Evolutionary conservation across 2,888 invertebrate genomes (phyloP), one percentile per base, ranked within the genome.

Genomic region (Dasypogon diadema): DNA sequence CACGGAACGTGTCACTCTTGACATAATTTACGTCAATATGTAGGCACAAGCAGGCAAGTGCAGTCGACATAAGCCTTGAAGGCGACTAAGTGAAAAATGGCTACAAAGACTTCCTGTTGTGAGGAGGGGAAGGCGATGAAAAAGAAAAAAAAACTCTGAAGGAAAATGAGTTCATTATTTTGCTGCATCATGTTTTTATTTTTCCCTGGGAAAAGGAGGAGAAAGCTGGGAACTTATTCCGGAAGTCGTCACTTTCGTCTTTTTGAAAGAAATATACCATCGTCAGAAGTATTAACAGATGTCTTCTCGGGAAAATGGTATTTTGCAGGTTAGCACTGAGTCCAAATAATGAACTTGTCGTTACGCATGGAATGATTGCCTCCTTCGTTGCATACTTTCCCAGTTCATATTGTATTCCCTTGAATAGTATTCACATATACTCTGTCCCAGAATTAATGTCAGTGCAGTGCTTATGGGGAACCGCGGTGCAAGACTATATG

Each of bases 11-110:
- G 65, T 65, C 65, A 65, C 65, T 65, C 65, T 65, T 65, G 65
- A 65, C 65, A 65, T 65, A 65, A 65, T 65, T 65, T 65, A 65
- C 65, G 65, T 65, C 65, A 65, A 65, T 65, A 48, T 48, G 26
- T 65, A 65, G 65, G 46, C 65, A 65, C 42, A n/a, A 65, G 65
- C 48, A 65, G 42, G 65, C 65, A 48, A 65, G 65, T 65, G 65
- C 65, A 65, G 46, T 48, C 65, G 65, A 65, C 65, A 65, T 65
- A 46, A 65, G 65, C 65, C 65, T 65, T 46, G 46, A 65, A 65
- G 65, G 65, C 65, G 65, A 65, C 65, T 65, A 65, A 65, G 65
- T 65, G 65, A 65, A 65, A 65, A 65, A 65, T 65, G 65, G 65
- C 65, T 65, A 65, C 65, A 65, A 65, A 65, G 65, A 65, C 48